These are phyloP conservation scores for Anthopleura xanthogrammica DNA, from an alignment of 92 coral and sea anemone species.

Conservation along the genomic window DNA sequence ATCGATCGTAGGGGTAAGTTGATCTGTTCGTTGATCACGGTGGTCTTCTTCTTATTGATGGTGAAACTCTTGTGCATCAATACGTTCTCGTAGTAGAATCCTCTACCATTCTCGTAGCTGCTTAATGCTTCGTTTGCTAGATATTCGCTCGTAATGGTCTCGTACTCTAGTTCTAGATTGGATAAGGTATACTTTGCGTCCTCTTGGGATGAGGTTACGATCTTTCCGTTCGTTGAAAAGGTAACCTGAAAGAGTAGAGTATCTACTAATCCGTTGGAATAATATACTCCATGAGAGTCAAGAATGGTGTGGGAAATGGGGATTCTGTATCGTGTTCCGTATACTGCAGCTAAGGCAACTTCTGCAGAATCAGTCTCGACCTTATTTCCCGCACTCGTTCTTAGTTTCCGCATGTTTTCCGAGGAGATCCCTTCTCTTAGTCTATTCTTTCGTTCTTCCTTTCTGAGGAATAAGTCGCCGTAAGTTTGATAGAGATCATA, in stretches of 20 bases:
- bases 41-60: no score
- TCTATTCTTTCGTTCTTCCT: not conserved
- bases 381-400: conserved; percentile 32
- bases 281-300: no score
- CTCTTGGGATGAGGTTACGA: no score
- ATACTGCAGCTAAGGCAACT: conserved; percentile 9
- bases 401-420: conserved; percentile 31
- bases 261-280: no score
- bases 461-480: conserved; percentile 19
- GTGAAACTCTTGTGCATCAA: not conserved
- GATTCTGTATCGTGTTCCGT: not conserved
- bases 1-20: not conserved
- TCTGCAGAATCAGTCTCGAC: not conserved
- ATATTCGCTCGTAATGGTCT: not conserved
- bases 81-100: not conserved
- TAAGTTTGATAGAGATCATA: conserved; percentile 43
- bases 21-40: conserved; percentile 9
- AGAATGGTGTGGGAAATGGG: no score
- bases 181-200: not conserved
- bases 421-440: conserved; percentile 18
- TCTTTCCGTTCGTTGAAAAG: no score
- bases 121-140: not conserved
- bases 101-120: not conserved
- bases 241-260: no score
- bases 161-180: not conserved